These are phyloP conservation scores for Leptopilina clavipes DNA, from an alignment of 1,140 invertebrate genomes.

Conservation along the genomic window DNA sequence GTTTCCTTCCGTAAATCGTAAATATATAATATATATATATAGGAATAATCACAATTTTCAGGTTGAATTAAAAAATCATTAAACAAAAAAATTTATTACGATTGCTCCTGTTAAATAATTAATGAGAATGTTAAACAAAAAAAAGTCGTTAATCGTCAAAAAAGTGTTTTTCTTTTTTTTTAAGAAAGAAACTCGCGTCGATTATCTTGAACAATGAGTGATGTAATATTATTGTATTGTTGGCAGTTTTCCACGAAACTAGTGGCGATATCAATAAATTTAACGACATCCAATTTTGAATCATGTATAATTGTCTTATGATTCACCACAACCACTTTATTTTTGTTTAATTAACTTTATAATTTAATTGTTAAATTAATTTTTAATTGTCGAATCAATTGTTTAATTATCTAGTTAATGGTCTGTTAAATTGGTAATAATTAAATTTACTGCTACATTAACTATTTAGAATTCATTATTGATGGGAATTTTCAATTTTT, in stretches of 20 bases:
- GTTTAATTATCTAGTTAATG: no score
- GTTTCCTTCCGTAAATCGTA: slow-evolving; percentile 28
- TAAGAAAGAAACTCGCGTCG: not conserved
- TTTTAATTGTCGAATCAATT: no score
- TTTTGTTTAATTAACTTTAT: not conserved
- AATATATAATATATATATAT: no score
- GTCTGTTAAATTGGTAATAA: no score
- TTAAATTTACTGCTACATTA: no score
- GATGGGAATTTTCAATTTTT: no score
- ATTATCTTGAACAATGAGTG: slow-evolving; percentile 24
- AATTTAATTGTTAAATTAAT: no score
- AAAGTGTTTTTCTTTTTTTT: no score
- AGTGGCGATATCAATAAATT: slow-evolving; percentile 33
- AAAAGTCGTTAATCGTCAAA: slow-evolving; percentile 7
- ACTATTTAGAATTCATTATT: no score
- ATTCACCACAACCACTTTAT: not conserved
- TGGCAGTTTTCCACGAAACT: slow-evolving; percentile 28
- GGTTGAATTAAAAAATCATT: slow-evolving; percentile 7
- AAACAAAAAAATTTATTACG: slow-evolving; percentile 11
- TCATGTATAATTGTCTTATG: slow-evolving; percentile 5
- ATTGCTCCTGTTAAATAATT: slow-evolving; percentile 23
- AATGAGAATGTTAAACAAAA: slow-evolving; percentile 9
- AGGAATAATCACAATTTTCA: slow-evolving; percentile 24
- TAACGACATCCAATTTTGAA: slow-evolving; percentile 32
- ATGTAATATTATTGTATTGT: slow-evolving; percentile 29